Evolutionary conservation across 2,888 invertebrate species (phyloP).

Genomic region (Acanthacorydalis orientalis): DNA sequence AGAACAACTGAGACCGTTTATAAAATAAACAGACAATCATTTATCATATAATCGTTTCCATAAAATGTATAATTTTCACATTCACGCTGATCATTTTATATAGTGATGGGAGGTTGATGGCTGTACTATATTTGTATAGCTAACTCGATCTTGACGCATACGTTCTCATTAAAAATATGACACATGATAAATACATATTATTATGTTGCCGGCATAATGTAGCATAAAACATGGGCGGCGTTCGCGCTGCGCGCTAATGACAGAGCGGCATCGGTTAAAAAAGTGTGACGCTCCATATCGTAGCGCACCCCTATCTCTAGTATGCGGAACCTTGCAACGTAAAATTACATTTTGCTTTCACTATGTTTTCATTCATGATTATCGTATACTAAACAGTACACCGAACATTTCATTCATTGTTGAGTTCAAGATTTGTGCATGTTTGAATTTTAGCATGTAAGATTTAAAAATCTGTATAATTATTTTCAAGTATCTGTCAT

Average conservation of each 20-base stretch:
- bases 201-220: conserved; percentile 1
- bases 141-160: conserved; percentile 5
- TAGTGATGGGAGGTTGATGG: not conserved
- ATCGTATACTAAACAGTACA: too few species aligned
- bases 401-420: too few species aligned
- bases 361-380: too few species aligned
- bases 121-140: conserved; percentile 2
- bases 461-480: too few species aligned
- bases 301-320: too few species aligned
- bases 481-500: too few species aligned
- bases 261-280: conserved; percentile 1
- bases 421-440: too few species aligned
- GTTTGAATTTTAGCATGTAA: too few species aligned
- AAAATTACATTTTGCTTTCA: too few species aligned
- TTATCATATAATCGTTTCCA: not conserved
- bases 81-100: conserved; percentile 4
- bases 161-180: conserved; percentile 3
- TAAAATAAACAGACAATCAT: too few species aligned
- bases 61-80: conserved; percentile 7
- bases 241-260: conserved; percentile 4
- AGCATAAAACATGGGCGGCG: conserved; percentile 6
- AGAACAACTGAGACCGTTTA: too few species aligned
- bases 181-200: conserved; percentile 6
- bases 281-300: not conserved
- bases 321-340: too few species aligned